Evolutionary conservation across 1,140 invertebrate genomes (phyloP), one percentile per base, ranked within the genome.

Genomic region (Reticulitermes speratus): DNA sequence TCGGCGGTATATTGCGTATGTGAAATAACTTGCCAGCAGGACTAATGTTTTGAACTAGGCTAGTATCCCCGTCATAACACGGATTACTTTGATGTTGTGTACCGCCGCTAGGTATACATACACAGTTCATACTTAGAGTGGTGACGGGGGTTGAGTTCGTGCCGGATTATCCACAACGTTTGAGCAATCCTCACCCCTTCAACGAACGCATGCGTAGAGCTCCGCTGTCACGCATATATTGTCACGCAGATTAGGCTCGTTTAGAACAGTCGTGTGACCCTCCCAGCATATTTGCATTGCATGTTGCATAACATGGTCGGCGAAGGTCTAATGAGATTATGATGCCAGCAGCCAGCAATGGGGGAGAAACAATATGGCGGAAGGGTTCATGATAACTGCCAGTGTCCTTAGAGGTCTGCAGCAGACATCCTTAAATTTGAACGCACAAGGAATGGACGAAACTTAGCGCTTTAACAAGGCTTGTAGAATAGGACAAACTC

Each of bases 301-400:
- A 75, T 30, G 65, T 30, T 75, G 65, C 25, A 75, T 75, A 75
- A 75, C 65, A 75, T 30, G 65, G 65, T 75, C 65, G 65, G 65
- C 65, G 65, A 75, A 75, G 65, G n/a, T 75, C 65, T 75, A 75
- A 75, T 75, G 65, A 75, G 65, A 75, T 75, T 75, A 75, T 75
- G 65, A 75, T 75, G 65, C 65, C n/a, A 75, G n/a, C 65, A 75
- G n/a, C n/a, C 8, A 30, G 65, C 25, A 16, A 30, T 9, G 65
- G 65, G 65, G 65, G 65, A 75, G n/a, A 30, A 7, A 30, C n/a
- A 75, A 75, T 25, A 75, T 75, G 65, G 65, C 25, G 65, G 65
- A 75, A 75, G 65, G 65, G 65, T 75, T 75, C 25, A 30, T 75
- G 65, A 9, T 75, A 25, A n/a, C 25, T 75, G 25, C 1, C 59